These are phyloP conservation scores for Oscheius sp. DNA, from an alignment of 1,140 invertebrate species.

Conservation along the genomic window DNA sequence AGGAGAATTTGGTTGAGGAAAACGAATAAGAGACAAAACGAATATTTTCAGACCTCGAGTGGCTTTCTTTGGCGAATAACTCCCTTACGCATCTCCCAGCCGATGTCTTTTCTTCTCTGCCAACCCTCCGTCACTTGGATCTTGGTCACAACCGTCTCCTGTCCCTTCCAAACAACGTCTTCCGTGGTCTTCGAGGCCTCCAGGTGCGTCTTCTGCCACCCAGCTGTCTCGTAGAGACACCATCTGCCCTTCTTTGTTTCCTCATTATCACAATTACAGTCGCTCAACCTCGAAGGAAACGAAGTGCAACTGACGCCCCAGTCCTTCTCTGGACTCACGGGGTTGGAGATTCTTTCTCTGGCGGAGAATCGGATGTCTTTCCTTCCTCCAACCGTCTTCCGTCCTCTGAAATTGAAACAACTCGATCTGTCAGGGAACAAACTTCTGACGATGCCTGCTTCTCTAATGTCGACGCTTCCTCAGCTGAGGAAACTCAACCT, in stretches of 20 bases:
- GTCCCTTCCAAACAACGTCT: conserved; percentile 23
- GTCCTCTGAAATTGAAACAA: not conserved
- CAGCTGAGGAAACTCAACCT: conserved; percentile 1
- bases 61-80: conserved; percentile 17
- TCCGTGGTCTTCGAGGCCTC: conserved; percentile 15
- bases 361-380: conserved; percentile 13
- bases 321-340: conserved; percentile 18
- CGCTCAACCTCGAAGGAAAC: conserved; percentile 10
- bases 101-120: conserved; percentile 16
- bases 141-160: conserved; percentile 12
- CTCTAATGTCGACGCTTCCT: conserved; percentile 11
- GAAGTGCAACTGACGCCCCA: conserved; percentile 18
- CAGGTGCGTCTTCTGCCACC: conserved; percentile 21
- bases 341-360: conserved; percentile 7
- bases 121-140: conserved; percentile 8
- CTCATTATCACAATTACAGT: conserved; percentile 18
- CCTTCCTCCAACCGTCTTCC: conserved; percentile 19
- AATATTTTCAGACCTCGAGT: conserved; percentile 25
- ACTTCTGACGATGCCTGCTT: conserved; percentile 23
- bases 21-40: not conserved
- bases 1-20: not conserved
- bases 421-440: conserved; percentile 26
- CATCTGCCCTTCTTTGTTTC: conserved; percentile 12
- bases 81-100: conserved; percentile 17
- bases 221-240: conserved; percentile 16